Percentiles rank a stretch among this genome's conserved stretches.
Evolutionary conservation across 1,140 invertebrate species (phyloP).

Genomic region (Tetramorium alpestre): DNA sequence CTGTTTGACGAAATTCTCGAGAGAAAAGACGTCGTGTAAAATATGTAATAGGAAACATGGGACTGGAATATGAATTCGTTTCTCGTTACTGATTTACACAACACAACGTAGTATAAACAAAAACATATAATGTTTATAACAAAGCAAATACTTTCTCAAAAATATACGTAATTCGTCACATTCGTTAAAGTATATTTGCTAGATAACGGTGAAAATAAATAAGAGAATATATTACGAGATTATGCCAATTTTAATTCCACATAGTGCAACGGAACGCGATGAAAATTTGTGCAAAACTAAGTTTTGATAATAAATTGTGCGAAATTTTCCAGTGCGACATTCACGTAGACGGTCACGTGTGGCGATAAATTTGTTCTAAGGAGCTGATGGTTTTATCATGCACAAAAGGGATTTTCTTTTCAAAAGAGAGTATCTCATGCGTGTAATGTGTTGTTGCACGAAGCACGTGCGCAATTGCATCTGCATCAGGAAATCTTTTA

Average conservation of each 20-base stretch:
- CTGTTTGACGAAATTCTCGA: background rate
- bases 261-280: background rate
- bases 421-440: background rate
- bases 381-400: constrained; percentile 34
- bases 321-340: background rate
- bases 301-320: background rate
- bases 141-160: constrained; percentile 17
- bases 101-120: constrained; percentile 9
- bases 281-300: constrained; percentile 1
- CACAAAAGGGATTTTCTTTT: constrained; percentile 14
- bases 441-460: constrained; percentile 20
- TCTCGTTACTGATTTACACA: constrained; percentile 10
- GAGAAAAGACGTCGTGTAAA: background rate
- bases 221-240: constrained; percentile 3
- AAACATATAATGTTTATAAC: constrained; percentile 1
- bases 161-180: constrained; percentile 24
- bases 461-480: constrained; percentile 25
- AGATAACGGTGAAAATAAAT: constrained; percentile 31
- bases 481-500: constrained; percentile 45
- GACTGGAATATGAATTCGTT: constrained; percentile 10
- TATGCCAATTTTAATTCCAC: constrained; percentile 6
- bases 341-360: background rate
- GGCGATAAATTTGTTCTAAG: constrained; percentile 22
- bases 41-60: background rate
- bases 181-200: background rate